Conservation (phyloP, 2,888 invertebrate species). For the Pyrrhia umbra region DNA sequence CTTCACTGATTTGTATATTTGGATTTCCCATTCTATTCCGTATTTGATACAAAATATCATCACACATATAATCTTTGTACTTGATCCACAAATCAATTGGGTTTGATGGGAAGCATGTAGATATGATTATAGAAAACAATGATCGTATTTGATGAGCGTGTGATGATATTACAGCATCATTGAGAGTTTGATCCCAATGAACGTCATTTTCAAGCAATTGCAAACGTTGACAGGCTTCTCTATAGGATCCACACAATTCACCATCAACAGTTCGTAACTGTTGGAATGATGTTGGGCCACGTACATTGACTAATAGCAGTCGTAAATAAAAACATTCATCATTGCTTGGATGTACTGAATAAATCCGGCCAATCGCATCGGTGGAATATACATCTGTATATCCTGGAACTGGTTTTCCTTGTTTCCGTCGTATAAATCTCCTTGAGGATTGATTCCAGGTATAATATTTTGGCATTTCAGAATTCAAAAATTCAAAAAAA, state of each 20-base stretch:
- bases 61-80: slow-evolving; percentile 43
- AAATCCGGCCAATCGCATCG: slow-evolving; percentile 55
- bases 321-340: slow-evolving; percentile 72
- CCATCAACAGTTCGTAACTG: slow-evolving; percentile 62
- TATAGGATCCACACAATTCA: slow-evolving; percentile 54
- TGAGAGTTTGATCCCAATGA: slow-evolving; percentile 38
- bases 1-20: slow-evolving; percentile 36
- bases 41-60: slow-evolving; percentile 44
- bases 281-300: too few species aligned
- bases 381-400: slow-evolving; percentile 62
- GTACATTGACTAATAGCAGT: too few species aligned
- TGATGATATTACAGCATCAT: slow-evolving; percentile 57
- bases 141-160: slow-evolving; percentile 58
- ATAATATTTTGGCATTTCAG: slow-evolving; percentile 7
- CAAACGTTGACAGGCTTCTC: slow-evolving; percentile 46
- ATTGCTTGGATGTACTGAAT: slow-evolving; percentile 71
- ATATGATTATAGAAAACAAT: slow-evolving; percentile 51
- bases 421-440: slow-evolving; percentile 65
- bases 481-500: too few species aligned
- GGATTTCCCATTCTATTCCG: slow-evolving; percentile 27
- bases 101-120: slow-evolving; percentile 45
- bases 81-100: slow-evolving; percentile 31
- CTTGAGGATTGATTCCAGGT: slow-evolving; percentile 55
- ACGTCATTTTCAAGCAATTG: too few species aligned
- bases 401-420: slow-evolving; percentile 60